Evolutionary conservation across 2,888 invertebrate genomes (phyloP).

Genomic region (Diarsia dahlii): DNA sequence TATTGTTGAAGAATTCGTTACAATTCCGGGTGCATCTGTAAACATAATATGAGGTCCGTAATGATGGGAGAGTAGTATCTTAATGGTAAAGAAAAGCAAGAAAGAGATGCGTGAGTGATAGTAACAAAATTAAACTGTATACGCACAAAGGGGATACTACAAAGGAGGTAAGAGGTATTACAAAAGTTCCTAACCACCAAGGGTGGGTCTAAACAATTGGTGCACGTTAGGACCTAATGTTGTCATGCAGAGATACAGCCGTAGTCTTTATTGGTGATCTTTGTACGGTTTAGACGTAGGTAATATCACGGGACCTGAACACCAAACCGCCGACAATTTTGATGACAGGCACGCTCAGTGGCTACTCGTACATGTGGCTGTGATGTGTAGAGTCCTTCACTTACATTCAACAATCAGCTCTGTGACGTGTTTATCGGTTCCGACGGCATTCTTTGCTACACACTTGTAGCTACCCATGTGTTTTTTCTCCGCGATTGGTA

Average conservation of each 20-base stretch:
- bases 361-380: too few relatives aligned
- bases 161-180: too few relatives aligned
- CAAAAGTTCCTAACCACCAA: too few relatives aligned
- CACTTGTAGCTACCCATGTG: slow-evolving; percentile 53
- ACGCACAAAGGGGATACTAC: too few relatives aligned
- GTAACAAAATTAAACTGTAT: background rate
- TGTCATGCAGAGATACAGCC: background rate
- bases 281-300: too few relatives aligned
- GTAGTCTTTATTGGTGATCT: background rate
- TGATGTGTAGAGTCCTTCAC: background rate
- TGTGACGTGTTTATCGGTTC: slow-evolving; percentile 41
- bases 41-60: background rate
- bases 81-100: background rate
- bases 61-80: too few relatives aligned
- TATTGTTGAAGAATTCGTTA: slow-evolving; percentile 7
- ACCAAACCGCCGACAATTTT: too few relatives aligned
- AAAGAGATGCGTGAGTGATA: background rate
- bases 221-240: background rate
- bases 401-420: slow-evolving; percentile 59
- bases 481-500: slow-evolving; percentile 13
- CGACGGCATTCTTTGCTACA: slow-evolving; percentile 39
- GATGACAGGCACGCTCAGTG: too few relatives aligned
- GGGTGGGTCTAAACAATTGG: too few relatives aligned
- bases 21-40: slow-evolving; percentile 46
- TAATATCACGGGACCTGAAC: too few relatives aligned